Evolutionary conservation across 2,113 vertebrate species (phyloP).

Genomic region (Antechinus stuartii): DNA sequence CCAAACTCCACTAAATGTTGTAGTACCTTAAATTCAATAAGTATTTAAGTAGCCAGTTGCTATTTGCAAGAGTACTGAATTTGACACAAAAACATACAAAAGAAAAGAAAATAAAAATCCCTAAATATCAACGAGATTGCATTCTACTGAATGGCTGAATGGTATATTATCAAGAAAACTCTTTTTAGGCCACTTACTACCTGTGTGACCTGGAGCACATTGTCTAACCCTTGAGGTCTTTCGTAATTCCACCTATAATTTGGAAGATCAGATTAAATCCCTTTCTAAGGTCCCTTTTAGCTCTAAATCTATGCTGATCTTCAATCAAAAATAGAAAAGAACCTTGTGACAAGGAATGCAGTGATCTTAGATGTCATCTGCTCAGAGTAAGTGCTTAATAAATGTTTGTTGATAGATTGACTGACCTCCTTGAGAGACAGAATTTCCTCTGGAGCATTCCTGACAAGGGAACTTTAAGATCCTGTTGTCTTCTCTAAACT

Average conservation of each 20-base stretch:
- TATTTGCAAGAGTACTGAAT: not conserved
- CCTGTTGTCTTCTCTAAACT: not conserved
- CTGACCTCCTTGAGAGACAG: not conserved
- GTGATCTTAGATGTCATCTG: not conserved
- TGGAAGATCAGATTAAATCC: not conserved
- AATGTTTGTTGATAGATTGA: not conserved
- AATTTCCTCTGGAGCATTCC: not conserved
- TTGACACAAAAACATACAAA: not conserved
- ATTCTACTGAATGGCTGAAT: not conserved
- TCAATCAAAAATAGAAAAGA: not conserved
- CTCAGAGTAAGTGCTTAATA: not conserved
- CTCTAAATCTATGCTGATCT: not conserved
- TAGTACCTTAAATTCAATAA: not conserved
- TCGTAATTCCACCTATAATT: constrained; percentile 26
- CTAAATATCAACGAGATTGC: not conserved
- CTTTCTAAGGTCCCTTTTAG: not conserved
- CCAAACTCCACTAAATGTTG: not conserved
- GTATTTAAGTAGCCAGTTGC: not conserved
- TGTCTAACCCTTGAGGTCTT: not conserved
- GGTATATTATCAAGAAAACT: not conserved
- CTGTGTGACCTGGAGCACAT: not conserved
- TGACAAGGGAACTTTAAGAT: not conserved
- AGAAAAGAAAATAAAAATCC: not conserved
- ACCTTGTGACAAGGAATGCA: not conserved
- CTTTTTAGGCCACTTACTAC: not conserved